Base-by-base conservation (phyloP, 2,797 vertebrate genomes). In the Xenentodon cancila region DNA sequence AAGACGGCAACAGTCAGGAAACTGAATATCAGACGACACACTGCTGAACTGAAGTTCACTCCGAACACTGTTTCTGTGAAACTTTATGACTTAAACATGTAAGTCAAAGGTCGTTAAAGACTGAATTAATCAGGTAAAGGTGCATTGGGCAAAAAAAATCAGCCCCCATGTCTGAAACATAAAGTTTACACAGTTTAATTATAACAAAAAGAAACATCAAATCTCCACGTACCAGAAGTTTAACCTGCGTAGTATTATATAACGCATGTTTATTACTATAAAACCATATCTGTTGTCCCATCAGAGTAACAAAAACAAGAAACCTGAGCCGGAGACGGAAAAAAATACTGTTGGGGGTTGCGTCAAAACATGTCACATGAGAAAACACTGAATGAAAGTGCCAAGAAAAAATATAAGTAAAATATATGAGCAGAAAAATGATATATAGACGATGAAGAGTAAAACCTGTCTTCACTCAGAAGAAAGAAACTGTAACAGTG, bases 1-100 rank as follows among this genome's bases (percentile, higher is more conserved):
- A 25, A 53, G 34, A 56, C 59, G 65, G 74, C 62, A 59, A 74
- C 25, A 5, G 49, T 40, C 40, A 61, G 48, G 67, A 80, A 75
- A 76, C 8, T 59, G 13, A 57, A 82, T 68, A 71, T 8, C 1
- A 27, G 27, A 32, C 32, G 7, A 17, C 58, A 54, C 4, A 4
- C 42, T 27, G 50, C 22, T 13, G 12, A 20, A 62, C 34, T 59
- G 32, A 64, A 57, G 2, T 2, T 45, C 18, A 48, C 19, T 51
- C 22, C 20, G 54, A 34, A 56, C n/a, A 20, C 43, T 46, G 30
- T n/a, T 25, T 25, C 25, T 42, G 40, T 40, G 5, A 32, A 32
- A 9, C 32, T 32, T 7, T 32, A 9, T 7, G 32, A 32, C 32
- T 6, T 9, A 9, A 25, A 25, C 25, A 25, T 25, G 5, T 3